Base-by-base conservation (phyloP, 1,140 invertebrate genomes). In the Drosophila melanogaster region DNA sequence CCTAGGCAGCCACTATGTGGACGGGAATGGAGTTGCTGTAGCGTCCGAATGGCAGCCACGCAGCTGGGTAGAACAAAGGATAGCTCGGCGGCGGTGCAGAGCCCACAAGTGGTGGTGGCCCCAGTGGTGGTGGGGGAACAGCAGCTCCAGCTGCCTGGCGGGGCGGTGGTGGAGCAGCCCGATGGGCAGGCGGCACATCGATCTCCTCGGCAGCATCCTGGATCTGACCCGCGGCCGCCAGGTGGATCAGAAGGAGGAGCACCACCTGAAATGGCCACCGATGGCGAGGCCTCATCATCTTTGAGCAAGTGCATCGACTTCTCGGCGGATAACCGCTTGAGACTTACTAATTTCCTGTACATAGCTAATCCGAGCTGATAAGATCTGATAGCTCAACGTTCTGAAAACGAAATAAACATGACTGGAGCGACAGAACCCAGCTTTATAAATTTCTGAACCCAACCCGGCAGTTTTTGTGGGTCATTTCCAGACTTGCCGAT, bases 301-400 rank as follows among this genome's bases (percentile, higher is more conserved):
- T 55, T 57, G 40, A 71, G 44, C 38, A 62, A 49, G 12, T 72
- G 71, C 46, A 69, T 58, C 64, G 41, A 57, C 37, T 60, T 60
- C 37, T 77, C 61, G 33, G 40, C n/a, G 24, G 74, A 60, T 35
- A 53, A 55, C 7, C 62, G 70, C 50, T 71, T 84, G 17, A 81
- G 65, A 53, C 66, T 84, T 64, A 77, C 69, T 55, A 91, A 60
- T 80, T 84, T 89, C 64, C 85, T 91, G 49, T 91, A 87, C 90
- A 90, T 91, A 19, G 33, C 41, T 12, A 12, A 12, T 44, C 41
- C 41, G 11, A 44, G 41, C 41, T 17, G 49, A 70, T 69, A 55
- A 56, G 66, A 56, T 70, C 64, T 70, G 66, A 49, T 57, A n/a
- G 50, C 65, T n/a, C 22, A 70, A 57, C 44, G 65, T 69, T 70